A percentile compares a stretch with the other conserved stretches of the same genome.
These are phyloP conservation scores for Uloborus diversus DNA, from an alignment of 1,140 invertebrate species.

Conservation along the genomic window DNA sequence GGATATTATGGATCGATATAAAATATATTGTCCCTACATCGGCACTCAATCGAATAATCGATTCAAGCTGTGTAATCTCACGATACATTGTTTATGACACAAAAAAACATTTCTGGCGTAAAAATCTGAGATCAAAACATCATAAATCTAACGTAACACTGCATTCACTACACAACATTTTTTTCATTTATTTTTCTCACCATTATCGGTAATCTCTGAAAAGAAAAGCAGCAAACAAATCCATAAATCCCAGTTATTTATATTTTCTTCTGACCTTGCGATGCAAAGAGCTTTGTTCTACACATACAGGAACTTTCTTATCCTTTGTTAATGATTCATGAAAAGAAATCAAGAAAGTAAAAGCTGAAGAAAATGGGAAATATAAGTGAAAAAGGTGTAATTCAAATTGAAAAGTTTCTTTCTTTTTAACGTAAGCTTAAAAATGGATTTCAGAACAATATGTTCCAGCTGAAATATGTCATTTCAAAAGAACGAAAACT, in stretches of 20 bases:
- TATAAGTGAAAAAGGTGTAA: no score
- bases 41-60: conserved; percentile 38
- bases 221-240: background rate
- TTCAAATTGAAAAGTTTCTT: no score
- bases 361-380: no score
- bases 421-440: no score
- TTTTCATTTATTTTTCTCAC: conserved; percentile 13
- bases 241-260: conserved; percentile 31
- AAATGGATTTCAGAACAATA: no score
- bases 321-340: no score
- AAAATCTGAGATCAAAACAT: conserved; percentile 46
- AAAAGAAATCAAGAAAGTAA: no score
- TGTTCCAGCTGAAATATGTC: no score
- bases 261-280: conserved; percentile 21
- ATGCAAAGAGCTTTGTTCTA: conserved; percentile 20
- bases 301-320: no score
- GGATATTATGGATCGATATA: conserved; percentile 26
- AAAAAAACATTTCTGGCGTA: conserved; percentile 32
- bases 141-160: conserved; percentile 41
- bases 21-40: conserved; percentile 33
- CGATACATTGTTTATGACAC: conserved; percentile 45
- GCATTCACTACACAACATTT: background rate
- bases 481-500: no score
- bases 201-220: conserved; percentile 32
- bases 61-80: conserved; percentile 36